These are phyloP conservation scores for Podarcis raffonei DNA, from an alignment of 2,113 vertebrate species.

Conservation along the genomic window DNA sequence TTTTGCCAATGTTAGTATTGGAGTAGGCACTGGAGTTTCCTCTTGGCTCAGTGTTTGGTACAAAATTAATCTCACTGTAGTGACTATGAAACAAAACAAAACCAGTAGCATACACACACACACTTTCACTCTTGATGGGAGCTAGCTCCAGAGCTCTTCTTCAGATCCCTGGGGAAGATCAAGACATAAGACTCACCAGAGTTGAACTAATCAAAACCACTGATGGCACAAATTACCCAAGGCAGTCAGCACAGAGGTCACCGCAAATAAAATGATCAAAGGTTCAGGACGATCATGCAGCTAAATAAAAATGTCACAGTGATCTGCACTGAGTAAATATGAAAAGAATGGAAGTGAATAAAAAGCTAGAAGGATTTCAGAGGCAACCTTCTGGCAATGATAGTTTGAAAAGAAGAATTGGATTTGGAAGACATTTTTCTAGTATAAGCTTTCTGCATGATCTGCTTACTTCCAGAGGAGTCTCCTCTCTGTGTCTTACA, in stretches of 20 bases:
- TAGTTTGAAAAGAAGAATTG: conserved; percentile 10
- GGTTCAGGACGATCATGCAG: conserved; percentile 14
- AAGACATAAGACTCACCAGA: conserved; percentile 16
- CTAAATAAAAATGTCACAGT: conserved; percentile 9
- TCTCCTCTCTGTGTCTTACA: conserved; percentile 14
- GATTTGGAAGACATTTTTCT: conserved; percentile 1
- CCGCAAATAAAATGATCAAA: conserved; percentile 16
- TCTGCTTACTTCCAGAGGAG: background rate
- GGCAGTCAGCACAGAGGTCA: conserved; percentile 3
- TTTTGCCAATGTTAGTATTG: background rate
- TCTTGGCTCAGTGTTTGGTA: background rate
- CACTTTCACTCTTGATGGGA: background rate
- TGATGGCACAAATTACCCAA: conserved; percentile 1
- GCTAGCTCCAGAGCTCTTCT: conserved; percentile 22
- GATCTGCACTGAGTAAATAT: background rate
- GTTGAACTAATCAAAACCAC: background rate
- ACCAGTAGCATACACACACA: background rate
- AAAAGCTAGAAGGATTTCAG: conserved; percentile 13
- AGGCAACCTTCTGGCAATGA: background rate
- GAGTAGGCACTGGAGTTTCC: background rate
- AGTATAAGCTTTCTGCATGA: conserved; percentile 13
- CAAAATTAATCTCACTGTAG: background rate
- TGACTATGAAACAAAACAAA: background rate
- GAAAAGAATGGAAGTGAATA: conserved; percentile 15
- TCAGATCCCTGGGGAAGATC: conserved; percentile 31